Conservation (phyloP, 2,888 invertebrate genomes). For the Drosophila mercatorum region DNA sequence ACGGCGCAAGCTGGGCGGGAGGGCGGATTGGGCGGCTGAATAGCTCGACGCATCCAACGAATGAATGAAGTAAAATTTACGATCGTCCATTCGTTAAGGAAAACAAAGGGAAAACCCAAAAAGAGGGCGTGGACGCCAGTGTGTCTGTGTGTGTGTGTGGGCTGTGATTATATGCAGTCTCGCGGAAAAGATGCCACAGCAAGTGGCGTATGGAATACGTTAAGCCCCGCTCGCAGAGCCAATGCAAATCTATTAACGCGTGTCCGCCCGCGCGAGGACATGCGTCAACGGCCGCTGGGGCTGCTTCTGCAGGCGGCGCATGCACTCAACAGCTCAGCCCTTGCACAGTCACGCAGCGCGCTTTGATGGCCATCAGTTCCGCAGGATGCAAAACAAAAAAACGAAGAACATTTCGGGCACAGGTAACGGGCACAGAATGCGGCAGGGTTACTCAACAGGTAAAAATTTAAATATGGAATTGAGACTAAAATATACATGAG, state of each 20-base stretch:
- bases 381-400: neutral
- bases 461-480: neutral
- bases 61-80: conserved; percentile 77
- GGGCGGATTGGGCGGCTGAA: conserved; percentile 12
- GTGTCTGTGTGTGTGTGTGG: conserved; percentile 22
- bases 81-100: conserved; percentile 62
- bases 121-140: conserved; percentile 2
- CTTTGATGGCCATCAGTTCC: conserved; percentile 36
- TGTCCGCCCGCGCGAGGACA: conserved; percentile 41
- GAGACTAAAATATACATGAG: neutral
- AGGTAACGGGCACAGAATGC: conserved; percentile 28
- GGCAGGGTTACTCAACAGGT: conserved; percentile 38
- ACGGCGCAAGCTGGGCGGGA: conserved; percentile 25
- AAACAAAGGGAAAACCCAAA: conserved; percentile 52
- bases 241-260: conserved; percentile 70
- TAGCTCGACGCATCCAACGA: conserved; percentile 36
- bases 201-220: conserved; percentile 42
- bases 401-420: neutral
- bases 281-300: conserved; percentile 46
- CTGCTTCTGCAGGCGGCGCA: conserved; percentile 42
- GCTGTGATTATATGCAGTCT: conserved; percentile 69
- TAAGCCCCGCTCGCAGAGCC: conserved; percentile 24
- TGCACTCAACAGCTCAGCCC: conserved; percentile 46
- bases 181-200: conserved; percentile 49
- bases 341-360: conserved; percentile 25